phyloP scores from a whole-genome alignment of 2,888 invertebrate genomes.

The Allacma fusca region DNA sequence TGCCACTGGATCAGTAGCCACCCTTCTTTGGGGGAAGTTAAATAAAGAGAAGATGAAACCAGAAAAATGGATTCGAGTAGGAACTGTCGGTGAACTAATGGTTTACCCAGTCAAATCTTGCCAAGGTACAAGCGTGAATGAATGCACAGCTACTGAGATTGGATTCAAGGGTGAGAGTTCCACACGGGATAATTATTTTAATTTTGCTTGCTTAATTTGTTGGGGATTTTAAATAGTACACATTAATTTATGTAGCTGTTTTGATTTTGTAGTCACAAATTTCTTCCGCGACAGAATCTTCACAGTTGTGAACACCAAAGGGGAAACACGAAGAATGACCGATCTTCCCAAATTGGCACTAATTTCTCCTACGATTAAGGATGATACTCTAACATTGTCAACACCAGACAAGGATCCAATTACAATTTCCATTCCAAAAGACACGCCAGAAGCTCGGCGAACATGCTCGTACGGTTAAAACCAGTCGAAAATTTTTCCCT shows the following conservation, averaged over 20 bases:
- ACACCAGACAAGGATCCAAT: conserved; percentile 51
- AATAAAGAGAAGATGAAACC: conserved; percentile 32
- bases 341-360: conserved; percentile 55
- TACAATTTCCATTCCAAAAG: conserved; percentile 16
- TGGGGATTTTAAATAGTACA: no score
- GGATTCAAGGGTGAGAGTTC: conserved; percentile 53
- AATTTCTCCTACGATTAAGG: conserved; percentile 49
- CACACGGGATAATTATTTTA: background rate
- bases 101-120: conserved; percentile 59
- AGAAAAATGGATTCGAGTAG: conserved; percentile 58
- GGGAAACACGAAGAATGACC: conserved; percentile 55
- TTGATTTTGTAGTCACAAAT: conserved; percentile 38
- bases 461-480: no score
- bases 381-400: conserved; percentile 54
- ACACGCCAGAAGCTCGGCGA: no score
- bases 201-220: background rate
- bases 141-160: conserved; percentile 50
- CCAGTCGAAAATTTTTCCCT: no score
- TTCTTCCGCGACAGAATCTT: conserved; percentile 56
- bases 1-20: background rate
- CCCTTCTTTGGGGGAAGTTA: background rate
- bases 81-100: conserved; percentile 53
- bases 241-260: background rate
- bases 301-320: conserved; percentile 55
- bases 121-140: conserved; percentile 51